Conservation (phyloP, 2,888 invertebrate genomes). For the Nephrotoma flavescens region DNA sequence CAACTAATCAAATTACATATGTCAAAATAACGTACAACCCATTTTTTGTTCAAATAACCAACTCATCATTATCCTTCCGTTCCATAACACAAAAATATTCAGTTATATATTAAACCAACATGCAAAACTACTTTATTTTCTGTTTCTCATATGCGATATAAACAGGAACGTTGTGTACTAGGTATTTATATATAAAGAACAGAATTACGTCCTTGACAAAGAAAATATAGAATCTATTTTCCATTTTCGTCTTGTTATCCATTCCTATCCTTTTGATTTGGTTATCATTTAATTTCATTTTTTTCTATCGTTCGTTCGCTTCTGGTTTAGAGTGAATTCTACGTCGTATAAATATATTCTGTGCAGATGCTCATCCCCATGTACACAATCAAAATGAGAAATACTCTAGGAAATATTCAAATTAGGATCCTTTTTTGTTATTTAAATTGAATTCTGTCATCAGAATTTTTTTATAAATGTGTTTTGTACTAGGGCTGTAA, state of each 20-base stretch:
- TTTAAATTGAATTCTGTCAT: background rate
- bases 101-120: background rate
- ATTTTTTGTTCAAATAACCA: background rate
- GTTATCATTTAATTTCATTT: background rate
- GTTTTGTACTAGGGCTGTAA: background rate
- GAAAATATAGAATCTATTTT: background rate
- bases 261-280: background rate
- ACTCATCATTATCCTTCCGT: background rate
- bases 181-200: background rate
- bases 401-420: background rate
- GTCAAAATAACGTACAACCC: background rate
- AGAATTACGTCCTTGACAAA: background rate
- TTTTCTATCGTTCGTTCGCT: background rate
- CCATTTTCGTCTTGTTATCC: background rate
- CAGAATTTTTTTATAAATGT: background rate
- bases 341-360: background rate
- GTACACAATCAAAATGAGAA: background rate
- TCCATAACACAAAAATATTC: background rate
- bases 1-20: background rate
- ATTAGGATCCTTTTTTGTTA: background rate
- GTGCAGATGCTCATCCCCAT: background rate
- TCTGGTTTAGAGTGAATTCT: background rate
- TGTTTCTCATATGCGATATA: background rate
- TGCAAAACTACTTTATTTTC: background rate
- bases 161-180: background rate